Evolutionary conservation across 2,113 vertebrate genomes (phyloP), one percentile per base, ranked within the genome.

Genomic region (Caranx ignobilis): DNA sequence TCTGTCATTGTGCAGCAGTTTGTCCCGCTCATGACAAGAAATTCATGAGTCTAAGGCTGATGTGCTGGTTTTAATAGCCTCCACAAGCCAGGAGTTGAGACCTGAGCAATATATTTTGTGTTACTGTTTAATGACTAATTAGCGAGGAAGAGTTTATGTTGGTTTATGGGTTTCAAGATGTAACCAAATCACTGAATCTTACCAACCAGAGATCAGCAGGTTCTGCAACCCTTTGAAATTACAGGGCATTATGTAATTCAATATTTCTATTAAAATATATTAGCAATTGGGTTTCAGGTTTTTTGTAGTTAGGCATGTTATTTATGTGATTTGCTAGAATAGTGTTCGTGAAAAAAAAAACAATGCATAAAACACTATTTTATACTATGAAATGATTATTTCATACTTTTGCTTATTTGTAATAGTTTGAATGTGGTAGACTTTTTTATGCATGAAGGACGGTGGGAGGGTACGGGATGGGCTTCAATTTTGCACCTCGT

Each of bases 301-400:
- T 81, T 79, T 77, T 86, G 87, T 89, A 89, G 57, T 71, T 89
- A 81, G 65, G 85, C 89, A 89, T 91, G 85, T 50, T 60, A 31
- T 81, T 60, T 86, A 89, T 91, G 85, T 50, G 56, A 31, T 81
- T 60, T 86, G 61, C 57, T 75, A 66, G 62, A 66, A 59, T 62
- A 77, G 75, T 70, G 37, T 82, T 70, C 68, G 43, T 83, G 77
- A 67, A 18, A 71, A 86, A 72, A 71, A 86, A 72, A 60, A 6
- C 60, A 48, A 32, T 21, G 12, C 50, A 39, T 34, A 39, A 41
- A 47, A 55, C 16, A 61, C 11, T 43, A 59, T 86, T 81, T 90
- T 88, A 47, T 82, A 69, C 32, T 11, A n/a, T 32, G 2, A 70
- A 41, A 71, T 41, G 76, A 35, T 0, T 6, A 47, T 85, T 83